Evolutionary conservation across 2,113 vertebrate species (phyloP), one percentile per base, ranked within the genome.

Genomic region (Columba livia): DNA sequence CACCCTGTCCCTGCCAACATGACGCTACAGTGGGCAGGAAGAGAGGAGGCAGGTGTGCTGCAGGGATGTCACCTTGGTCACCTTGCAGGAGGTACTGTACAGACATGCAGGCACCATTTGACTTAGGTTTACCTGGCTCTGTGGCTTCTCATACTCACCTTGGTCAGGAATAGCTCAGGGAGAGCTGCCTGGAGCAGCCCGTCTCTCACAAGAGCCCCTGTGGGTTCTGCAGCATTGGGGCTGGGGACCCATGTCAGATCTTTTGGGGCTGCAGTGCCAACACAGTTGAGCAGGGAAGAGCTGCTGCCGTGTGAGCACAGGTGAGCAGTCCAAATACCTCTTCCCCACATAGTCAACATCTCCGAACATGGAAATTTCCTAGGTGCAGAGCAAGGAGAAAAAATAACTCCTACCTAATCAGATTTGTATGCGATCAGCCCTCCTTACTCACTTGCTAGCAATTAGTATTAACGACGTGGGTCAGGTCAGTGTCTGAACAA

Each of bases 401-500:
- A 72, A 92, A 86, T 61, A 71, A 29, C 44, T 92, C 79, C 77
- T n/a, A 40, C 29, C 48, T 92, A 92, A 90, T 90, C 73, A 92
- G 92, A 79, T 93, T 90, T 89, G 86, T 62, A 40, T 23, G 42
- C 3, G 4, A 90, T 85, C 28, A 79, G 54, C 61, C 29, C 40
- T 75, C 67, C 73, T 92, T 24, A 29, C 73, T 86, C 1, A 1
- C 75, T 87, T 53, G 65, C 57, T 87, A 57, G 69, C 72, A n/a
- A 58, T 31, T 61, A 73, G 69, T 26, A 79, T 95, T 93, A 92
- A 80, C 69, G 84, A 96, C 79, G 89, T 96, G 92, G 92, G 90
- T 93, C 96, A 92, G 62, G 72, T 66, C 94, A 84, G 60, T 0
- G 15, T 31, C 71, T 80, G 67, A 42, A 42, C 71, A 86, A 5